These are phyloP conservation scores for Papilio demoleus DNA, from an alignment of 2,888 invertebrate species.

Conservation along the genomic window DNA sequence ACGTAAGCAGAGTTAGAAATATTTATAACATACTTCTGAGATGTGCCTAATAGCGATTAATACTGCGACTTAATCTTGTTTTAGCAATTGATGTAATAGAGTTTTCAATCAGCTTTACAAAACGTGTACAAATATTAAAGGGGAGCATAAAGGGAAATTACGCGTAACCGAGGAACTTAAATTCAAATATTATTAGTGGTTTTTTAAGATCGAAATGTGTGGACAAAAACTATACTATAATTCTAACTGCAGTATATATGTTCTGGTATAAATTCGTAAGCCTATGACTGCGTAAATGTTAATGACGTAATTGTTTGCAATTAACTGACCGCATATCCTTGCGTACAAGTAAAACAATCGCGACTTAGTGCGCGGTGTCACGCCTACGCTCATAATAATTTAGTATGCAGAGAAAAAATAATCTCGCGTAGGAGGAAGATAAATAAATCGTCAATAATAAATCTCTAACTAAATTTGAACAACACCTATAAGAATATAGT, in stretches of 20 bases:
- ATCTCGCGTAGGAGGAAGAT: background rate
- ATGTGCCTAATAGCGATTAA: background rate
- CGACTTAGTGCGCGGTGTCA: slow-evolving; percentile 11
- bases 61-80: background rate
- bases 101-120: background rate
- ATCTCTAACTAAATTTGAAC: background rate
- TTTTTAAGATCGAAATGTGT: background rate
- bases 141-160: background rate
- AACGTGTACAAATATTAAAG: background rate
- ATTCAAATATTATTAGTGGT: too few relatives aligned
- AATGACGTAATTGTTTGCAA: slow-evolving; percentile 10
- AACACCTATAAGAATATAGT: background rate
- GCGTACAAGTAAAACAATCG: slow-evolving; percentile 16
- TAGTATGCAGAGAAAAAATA: background rate
- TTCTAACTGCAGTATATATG: background rate
- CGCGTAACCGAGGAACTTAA: background rate
- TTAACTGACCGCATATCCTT: slow-evolving; percentile 19
- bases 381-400: background rate
- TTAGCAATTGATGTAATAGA: background rate
- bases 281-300: slow-evolving; percentile 7
- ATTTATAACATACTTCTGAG: background rate
- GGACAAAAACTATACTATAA: too few relatives aligned
- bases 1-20: background rate
- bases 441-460: background rate
- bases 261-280: background rate